Base-by-base conservation (phyloP, 2,888 invertebrate genomes). In the Amblyteles armatorius region DNA sequence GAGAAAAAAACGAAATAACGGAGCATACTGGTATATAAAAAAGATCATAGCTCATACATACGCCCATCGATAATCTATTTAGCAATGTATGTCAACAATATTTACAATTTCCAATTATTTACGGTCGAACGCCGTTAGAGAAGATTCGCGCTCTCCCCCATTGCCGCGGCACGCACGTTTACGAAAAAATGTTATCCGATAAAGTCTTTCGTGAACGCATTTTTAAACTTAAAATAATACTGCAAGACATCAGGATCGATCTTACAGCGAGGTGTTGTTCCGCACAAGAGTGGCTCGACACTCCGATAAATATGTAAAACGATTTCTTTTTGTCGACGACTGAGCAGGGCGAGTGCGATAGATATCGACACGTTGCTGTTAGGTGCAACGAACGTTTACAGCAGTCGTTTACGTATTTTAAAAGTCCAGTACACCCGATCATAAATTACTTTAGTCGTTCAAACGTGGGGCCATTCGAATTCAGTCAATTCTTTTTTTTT, bases 91-190 rank as follows among this genome's bases (percentile, higher is more conserved):
- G 60, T 87, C 81, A 89, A 88, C 87, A 86, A 85, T 89, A 89
- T 89, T 86, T 89, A 89, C 89, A 89, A 77, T 36, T 87, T 86
- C 55, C 44, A 77, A 84, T 85, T 65, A 48, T 16, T 52, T 33
- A 29, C 71, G 80, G 26, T 36, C 26, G 69, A 26, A 50, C n/a
- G 55, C 44, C 26, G 26, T 77, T 65, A 11, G 36, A 71, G 40
- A 76, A 76, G 65, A 79, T 82, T 82, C 44, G 16, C 44, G 3
- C 44, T 48, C 16, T 48, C 44, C 44, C 44, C 44, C 44, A 48
- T 48, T 40, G 11, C 9, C 11, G 44, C 44, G 13, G 44, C 44
- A 48, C 44, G 33, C 33, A 19, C 6, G 33, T 57, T 60, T 60
- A 19, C 52, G 68, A 67, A 74, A 57, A 82, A 79, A 84, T 71